Conservation (phyloP, 2,888 invertebrate genomes). For the Drosophila lutescens region DNA sequence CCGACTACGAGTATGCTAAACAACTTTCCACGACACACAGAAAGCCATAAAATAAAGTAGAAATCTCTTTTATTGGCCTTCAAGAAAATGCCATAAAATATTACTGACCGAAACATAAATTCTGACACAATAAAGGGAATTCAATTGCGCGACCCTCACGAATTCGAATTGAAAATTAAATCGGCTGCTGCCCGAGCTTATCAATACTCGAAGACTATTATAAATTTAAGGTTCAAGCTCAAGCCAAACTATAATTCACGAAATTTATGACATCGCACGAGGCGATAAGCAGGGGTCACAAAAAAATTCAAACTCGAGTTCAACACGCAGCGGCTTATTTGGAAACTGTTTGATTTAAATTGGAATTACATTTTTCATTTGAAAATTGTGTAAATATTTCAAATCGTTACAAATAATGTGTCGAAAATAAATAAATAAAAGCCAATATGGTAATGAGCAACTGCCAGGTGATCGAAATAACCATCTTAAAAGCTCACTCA, state of each 20-base stretch:
- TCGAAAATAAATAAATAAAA: slow-evolving; percentile 63
- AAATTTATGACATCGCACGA: slow-evolving; percentile 65
- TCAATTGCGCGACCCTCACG: slow-evolving; percentile 27
- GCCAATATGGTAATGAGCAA: slow-evolving; percentile 31
- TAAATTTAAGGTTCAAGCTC: slow-evolving; percentile 68
- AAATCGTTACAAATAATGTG: slow-evolving; percentile 62
- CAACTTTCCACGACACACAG: slow-evolving; percentile 54
- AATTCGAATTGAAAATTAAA: slow-evolving; percentile 26
- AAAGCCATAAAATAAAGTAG: slow-evolving; percentile 28
- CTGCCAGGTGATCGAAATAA: slow-evolving; percentile 36
- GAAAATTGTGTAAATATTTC: slow-evolving; percentile 65
- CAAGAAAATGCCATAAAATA: slow-evolving; percentile 58
- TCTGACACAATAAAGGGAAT: slow-evolving; percentile 26
- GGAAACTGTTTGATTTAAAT: slow-evolving; percentile 59
- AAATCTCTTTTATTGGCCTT: slow-evolving; percentile 21
- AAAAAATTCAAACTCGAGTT: slow-evolving; percentile 32
- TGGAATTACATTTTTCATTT: slow-evolving; percentile 66
- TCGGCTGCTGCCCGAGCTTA: slow-evolving; percentile 41
- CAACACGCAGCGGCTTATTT: slow-evolving; percentile 33
- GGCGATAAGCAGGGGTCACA: slow-evolving; percentile 56
- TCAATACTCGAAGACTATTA: slow-evolving; percentile 35
- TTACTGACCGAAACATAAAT: slow-evolving; percentile 40
- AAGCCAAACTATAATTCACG: slow-evolving; percentile 46
- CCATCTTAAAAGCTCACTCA: slow-evolving; percentile 49
- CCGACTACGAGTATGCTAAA: slow-evolving; percentile 46